Base-by-base conservation (phyloP, 1,140 invertebrate genomes). In the Drosophila murphyi region DNA sequence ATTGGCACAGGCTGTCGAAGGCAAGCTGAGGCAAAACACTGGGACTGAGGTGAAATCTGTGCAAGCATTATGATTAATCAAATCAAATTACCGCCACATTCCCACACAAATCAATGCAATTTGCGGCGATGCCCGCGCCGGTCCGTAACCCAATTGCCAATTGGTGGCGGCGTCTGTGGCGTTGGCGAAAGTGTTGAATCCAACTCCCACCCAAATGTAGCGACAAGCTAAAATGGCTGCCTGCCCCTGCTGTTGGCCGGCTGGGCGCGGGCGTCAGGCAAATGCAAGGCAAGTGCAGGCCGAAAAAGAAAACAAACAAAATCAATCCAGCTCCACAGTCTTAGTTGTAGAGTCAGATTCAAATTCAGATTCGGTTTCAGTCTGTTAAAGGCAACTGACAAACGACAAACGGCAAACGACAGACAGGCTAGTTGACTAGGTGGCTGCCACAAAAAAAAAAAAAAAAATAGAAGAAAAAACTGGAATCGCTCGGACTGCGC, bases 71-170 rank as follows among this genome's bases (percentile, higher is more conserved):
- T 87, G 83, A 89, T 89, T 89, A 89, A 89, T 89, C 85, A 89
- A 89, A 89, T 89, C 85, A 89, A 89, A 88, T 89, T 85, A 85
- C 80, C 77, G 77, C 73, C 73, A 78, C 68, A 80, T 89, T 89
- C 85, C 85, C 85, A 89, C 85, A 89, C 85, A 89, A 89, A 89
- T 89, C 85, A 89, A 89, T 89, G 85, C 85, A 89, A 81, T 88
- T 89, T 88, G 74, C 67, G 77, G 67, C 69, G 50, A 55, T 59
- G 65, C 57, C 65, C 65, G 67, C 62, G 32, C 32, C 57, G 54
- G 57, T 51, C 45, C 55, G 32, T 65, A 72, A 45, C 52, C 78
- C 72, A 85, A 86, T 69, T 78, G 64, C 69, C 64, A 64, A 75
- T 79, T 78, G 80, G 71, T 28, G 51, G 52, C 51, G 8, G n/a